These are phyloP conservation scores for Mimas tiliae DNA, from an alignment of 2,888 invertebrate species.

Conservation along the genomic window DNA sequence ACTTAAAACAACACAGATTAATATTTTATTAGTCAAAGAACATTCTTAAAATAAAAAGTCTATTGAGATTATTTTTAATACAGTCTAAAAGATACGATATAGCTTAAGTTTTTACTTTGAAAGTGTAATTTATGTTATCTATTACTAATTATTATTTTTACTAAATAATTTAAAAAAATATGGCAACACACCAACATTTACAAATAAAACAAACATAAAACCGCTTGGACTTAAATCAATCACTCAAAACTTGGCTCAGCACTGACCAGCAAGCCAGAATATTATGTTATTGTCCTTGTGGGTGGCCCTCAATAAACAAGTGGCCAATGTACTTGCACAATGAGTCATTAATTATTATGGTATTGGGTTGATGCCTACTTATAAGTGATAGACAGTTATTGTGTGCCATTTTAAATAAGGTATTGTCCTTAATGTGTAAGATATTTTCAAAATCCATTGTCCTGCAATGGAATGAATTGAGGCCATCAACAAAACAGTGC, in stretches of 20 bases:
- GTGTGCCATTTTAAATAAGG: neutral
- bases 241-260: neutral
- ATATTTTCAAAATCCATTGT: neutral
- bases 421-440: neutral
- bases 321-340: neutral
- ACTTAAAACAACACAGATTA: neutral
- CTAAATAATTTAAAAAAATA: no score
- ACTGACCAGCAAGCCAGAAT: neutral
- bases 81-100: no score
- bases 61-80: no score
- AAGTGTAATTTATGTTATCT: no score
- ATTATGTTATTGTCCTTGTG: slow-evolving; percentile 6
- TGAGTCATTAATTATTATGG: slow-evolving; percentile 12
- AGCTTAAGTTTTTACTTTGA: no score
- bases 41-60: no score
- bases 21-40: no score
- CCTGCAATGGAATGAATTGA: neutral
- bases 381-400: neutral
- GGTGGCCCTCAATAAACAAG: neutral
- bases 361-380: neutral
- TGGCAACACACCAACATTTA: no score
- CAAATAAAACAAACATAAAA: neutral
- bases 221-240: neutral
- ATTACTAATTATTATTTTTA: no score
- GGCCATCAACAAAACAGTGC: neutral